Conservation (phyloP, 2,797 vertebrate genomes). For the Neopelma chrysocephalum region DNA sequence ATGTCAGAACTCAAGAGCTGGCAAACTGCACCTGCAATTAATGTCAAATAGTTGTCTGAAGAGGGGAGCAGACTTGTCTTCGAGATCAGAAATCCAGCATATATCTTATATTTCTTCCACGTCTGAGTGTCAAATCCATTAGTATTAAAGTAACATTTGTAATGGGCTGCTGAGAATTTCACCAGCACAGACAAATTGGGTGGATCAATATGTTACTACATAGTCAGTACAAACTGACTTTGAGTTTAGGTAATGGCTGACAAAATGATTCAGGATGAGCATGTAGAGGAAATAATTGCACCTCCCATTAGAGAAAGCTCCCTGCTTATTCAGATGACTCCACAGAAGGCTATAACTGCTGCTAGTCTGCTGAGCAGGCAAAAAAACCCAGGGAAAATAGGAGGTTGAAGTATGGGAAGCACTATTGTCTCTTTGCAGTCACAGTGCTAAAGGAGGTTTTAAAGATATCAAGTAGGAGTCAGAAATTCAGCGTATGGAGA, state of each 20-base stretch:
- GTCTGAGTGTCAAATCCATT: background rate
- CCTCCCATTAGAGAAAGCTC: background rate
- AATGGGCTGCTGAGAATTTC: background rate
- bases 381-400: background rate
- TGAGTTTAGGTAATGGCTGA: background rate
- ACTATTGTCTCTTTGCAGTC: background rate
- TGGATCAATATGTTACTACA: conserved; percentile 3
- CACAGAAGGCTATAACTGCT: background rate
- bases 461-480: background rate
- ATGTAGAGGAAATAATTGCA: background rate
- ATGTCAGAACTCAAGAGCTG: background rate
- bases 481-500: background rate
- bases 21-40: background rate
- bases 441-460: background rate
- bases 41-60: background rate
- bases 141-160: background rate
- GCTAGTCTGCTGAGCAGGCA: background rate
- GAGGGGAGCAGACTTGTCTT: background rate
- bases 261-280: background rate
- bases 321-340: background rate
- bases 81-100: background rate
- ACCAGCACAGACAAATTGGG: background rate
- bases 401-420: background rate
- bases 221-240: background rate
- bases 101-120: background rate